A percentile compares a stretch with the other conserved stretches of the same genome.
Evolutionary conservation across 2,113 vertebrate genomes (phyloP).

Genomic region (Gobius niger): DNA sequence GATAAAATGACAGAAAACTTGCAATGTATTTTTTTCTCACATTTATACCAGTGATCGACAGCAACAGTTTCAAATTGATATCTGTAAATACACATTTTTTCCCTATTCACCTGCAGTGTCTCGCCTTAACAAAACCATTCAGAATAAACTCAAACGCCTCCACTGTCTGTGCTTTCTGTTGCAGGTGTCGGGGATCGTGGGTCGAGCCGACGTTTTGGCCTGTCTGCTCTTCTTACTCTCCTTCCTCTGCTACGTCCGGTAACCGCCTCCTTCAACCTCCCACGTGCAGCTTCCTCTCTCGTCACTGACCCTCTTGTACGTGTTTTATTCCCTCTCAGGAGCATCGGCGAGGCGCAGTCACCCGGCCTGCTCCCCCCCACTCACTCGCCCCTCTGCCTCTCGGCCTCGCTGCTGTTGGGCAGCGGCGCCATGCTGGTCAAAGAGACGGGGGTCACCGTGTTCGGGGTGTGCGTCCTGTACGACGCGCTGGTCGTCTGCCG

Average conservation of each 20-base stretch:
- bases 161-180: slow-evolving; percentile 23
- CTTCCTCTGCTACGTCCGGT: slow-evolving; percentile 96
- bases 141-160: too few relatives aligned
- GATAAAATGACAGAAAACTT: too few relatives aligned
- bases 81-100: too few relatives aligned
- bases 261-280: slow-evolving; percentile 27
- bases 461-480: slow-evolving; percentile 91
- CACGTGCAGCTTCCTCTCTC: background rate
- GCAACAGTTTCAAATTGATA: too few relatives aligned
- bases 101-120: too few relatives aligned
- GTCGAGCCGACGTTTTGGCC: slow-evolving; percentile 92
- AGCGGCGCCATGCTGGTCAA: slow-evolving; percentile 97
- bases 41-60: too few relatives aligned
- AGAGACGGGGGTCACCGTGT: slow-evolving; percentile 94
- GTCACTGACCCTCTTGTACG: too few relatives aligned
- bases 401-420: slow-evolving; percentile 87
- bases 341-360: slow-evolving; percentile 75
- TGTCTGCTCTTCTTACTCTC: slow-evolving; percentile 92
- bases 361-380: slow-evolving; percentile 81
- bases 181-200: slow-evolving; percentile 96
- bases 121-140: too few relatives aligned
- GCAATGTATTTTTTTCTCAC: too few relatives aligned
- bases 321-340: slow-evolving; percentile 72
- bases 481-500: slow-evolving; percentile 87
- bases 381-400: slow-evolving; percentile 78